These are phyloP conservation scores for Mythimna pallens DNA, from an alignment of 2,888 invertebrate genomes.

Conservation along the genomic window DNA sequence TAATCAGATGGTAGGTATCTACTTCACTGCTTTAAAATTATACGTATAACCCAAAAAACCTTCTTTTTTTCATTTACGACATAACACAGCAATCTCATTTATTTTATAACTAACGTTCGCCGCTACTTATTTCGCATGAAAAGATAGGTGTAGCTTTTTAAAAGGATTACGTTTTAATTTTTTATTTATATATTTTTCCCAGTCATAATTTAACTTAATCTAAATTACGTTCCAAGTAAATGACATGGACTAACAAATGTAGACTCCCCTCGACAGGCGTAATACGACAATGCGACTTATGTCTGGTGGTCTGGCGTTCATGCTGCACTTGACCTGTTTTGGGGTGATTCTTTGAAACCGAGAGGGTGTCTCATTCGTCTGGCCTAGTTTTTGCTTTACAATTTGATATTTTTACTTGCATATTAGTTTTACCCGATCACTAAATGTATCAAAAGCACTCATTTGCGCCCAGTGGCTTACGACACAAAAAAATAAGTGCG, in stretches of 20 bases:
- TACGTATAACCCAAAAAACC: not conserved
- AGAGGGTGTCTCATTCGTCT: no score
- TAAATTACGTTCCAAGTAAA: slow-evolving; percentile 22
- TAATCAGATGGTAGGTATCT: slow-evolving; percentile 22
- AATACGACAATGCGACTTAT: not conserved
- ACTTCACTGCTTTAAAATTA: slow-evolving; percentile 22
- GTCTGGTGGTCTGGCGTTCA: no score
- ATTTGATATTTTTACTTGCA: no score
- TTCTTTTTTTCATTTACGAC: slow-evolving; percentile 26
- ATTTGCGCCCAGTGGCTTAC: no score
- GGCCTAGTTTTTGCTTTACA: no score
- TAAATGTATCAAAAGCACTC: no score
- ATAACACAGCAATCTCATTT: slow-evolving; percentile 31
- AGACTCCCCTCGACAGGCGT: not conserved
- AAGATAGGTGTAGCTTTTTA: slow-evolving; percentile 12
- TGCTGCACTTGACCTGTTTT: no score
- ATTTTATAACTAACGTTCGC: slow-evolving; percentile 42
- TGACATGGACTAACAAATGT: not conserved
- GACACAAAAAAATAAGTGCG: no score
- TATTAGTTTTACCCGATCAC: no score
- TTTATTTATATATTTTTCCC: slow-evolving; percentile 34
- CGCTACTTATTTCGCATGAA: slow-evolving; percentile 41
- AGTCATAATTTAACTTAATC: slow-evolving; percentile 23
- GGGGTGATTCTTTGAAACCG: no score
- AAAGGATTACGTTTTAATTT: slow-evolving; percentile 22